These are phyloP conservation scores for Cosmopolites sordidus DNA, from an alignment of 2,888 invertebrate genomes.

Conservation along the genomic window DNA sequence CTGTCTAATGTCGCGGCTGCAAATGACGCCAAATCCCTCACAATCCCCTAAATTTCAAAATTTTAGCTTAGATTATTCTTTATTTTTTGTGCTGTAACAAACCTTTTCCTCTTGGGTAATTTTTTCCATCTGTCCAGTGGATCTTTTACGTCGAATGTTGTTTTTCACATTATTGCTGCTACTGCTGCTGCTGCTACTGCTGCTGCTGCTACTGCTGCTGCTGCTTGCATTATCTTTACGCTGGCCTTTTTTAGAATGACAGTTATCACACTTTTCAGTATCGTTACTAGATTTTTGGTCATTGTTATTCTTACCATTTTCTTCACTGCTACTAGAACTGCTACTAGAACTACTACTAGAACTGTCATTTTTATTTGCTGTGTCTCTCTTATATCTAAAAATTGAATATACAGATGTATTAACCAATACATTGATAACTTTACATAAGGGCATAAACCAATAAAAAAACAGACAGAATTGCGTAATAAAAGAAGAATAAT, in stretches of 20 bases:
- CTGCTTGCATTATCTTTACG: conserved; percentile 3
- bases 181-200: conserved; percentile 5
- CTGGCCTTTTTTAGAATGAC: conserved; percentile 3
- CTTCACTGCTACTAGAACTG: conserved; percentile 12
- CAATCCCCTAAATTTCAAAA: conserved; percentile 20
- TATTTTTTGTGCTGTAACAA: background rate
- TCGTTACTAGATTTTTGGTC: conserved; percentile 4
- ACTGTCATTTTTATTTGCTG: background rate
- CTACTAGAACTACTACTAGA: conserved; percentile 13
- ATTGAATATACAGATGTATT: no score
- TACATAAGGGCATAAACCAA: no score
- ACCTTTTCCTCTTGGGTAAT: conserved; percentile 37
- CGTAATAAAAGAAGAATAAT: no score
- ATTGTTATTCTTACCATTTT: conserved; percentile 1
- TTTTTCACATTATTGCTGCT: conserved; percentile 17
- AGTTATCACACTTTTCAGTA: background rate
- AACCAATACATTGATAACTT: no score
- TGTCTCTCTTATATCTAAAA: conserved; percentile 4
- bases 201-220: conserved; percentile 4
- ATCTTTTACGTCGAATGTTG: conserved; percentile 26
- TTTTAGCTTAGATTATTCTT: background rate
- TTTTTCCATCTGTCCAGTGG: conserved; percentile 33
- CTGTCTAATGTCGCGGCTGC: conserved; percentile 51
- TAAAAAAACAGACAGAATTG: no score
- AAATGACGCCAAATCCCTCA: conserved; percentile 46